Conservation (phyloP, 2,888 invertebrate species). For the Drosophila dives region DNA sequence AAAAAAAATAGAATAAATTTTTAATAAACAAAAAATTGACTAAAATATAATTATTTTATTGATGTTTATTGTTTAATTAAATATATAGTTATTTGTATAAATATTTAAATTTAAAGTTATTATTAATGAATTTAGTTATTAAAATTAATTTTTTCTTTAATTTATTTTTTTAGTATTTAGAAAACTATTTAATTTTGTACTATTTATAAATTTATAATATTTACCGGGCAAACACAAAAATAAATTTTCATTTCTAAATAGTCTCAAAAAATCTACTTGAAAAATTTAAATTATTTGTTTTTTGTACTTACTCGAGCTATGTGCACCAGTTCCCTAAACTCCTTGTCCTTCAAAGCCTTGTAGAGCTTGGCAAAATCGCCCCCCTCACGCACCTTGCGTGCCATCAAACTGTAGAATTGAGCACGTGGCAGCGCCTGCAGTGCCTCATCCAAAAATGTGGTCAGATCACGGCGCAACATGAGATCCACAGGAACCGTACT, state of each 20-base stretch:
- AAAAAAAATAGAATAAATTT: too few relatives aligned
- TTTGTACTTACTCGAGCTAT: conserved; percentile 64
- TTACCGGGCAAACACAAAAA: too few relatives aligned
- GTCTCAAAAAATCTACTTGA: not conserved
- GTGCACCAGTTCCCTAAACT: conserved; percentile 70
- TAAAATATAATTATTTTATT: too few relatives aligned
- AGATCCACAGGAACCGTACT: conserved; percentile 71
- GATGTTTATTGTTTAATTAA: too few relatives aligned
- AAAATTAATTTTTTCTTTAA: too few relatives aligned
- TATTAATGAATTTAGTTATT: too few relatives aligned
- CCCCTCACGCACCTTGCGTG: conserved; percentile 69
- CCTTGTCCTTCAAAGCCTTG: conserved; percentile 55
- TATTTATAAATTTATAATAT: too few relatives aligned
- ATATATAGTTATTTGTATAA: too few relatives aligned
- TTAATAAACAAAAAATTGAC: too few relatives aligned
- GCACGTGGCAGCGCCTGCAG: conserved; percentile 71
- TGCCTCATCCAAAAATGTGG: conserved; percentile 71
- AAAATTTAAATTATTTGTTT: not conserved
- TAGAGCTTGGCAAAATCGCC: conserved; percentile 75
- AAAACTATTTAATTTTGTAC: too few relatives aligned
- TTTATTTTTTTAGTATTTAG: too few relatives aligned
- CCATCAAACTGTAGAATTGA: conserved; percentile 65
- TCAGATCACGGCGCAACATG: conserved; percentile 71
- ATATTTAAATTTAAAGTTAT: too few relatives aligned
- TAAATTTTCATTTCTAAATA: not conserved